Percentiles rank a stretch among this genome's conserved stretches.
Evolutionary conservation across 2,888 invertebrate species (phyloP).

Genomic region (Azorinus chamasolen): DNA sequence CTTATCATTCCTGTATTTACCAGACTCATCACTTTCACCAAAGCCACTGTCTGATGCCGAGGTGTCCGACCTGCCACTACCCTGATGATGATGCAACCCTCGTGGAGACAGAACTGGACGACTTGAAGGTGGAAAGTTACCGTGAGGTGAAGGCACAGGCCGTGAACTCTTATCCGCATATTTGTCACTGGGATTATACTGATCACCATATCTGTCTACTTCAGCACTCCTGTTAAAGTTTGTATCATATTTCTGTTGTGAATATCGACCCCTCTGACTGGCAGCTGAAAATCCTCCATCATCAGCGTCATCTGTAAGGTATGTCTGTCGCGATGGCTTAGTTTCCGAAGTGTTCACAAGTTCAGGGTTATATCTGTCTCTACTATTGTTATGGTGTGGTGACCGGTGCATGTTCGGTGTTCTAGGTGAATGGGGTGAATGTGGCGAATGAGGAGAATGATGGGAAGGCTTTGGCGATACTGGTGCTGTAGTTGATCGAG

Average conservation of each 20-base stretch:
- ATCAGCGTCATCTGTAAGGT: slow-evolving; percentile 52
- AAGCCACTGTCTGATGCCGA: slow-evolving; percentile 70
- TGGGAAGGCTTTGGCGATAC: background rate
- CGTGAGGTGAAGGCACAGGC: slow-evolving; percentile 6
- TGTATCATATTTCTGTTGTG: slow-evolving; percentile 32
- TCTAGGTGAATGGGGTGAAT: slow-evolving; percentile 7
- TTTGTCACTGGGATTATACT: slow-evolving; percentile 31
- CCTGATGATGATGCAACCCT: slow-evolving; percentile 64
- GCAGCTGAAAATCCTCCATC: slow-evolving; percentile 39
- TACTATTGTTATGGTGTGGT: background rate
- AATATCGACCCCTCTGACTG: slow-evolving; percentile 18
- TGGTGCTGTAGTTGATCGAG: too few species aligned
- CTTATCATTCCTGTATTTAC: slow-evolving; percentile 14
- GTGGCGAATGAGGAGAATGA: background rate
- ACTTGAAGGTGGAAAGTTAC: slow-evolving; percentile 4
- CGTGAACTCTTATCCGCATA: slow-evolving; percentile 20
- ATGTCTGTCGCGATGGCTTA: slow-evolving; percentile 35
- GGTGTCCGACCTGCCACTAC: slow-evolving; percentile 69
- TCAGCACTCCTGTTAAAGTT: slow-evolving; percentile 28
- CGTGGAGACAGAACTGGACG: slow-evolving; percentile 40
- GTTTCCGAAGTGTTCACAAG: slow-evolving; percentile 5
- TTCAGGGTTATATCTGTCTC: slow-evolving; percentile 36
- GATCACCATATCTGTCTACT: slow-evolving; percentile 28
- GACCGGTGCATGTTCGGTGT: background rate
- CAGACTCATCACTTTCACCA: slow-evolving; percentile 55